Percentiles rank a stretch among this genome's conserved stretches.
These are phyloP conservation scores for Entomyzon cyanotis DNA, from an alignment of 2,113 vertebrate genomes.

Conservation along the genomic window DNA sequence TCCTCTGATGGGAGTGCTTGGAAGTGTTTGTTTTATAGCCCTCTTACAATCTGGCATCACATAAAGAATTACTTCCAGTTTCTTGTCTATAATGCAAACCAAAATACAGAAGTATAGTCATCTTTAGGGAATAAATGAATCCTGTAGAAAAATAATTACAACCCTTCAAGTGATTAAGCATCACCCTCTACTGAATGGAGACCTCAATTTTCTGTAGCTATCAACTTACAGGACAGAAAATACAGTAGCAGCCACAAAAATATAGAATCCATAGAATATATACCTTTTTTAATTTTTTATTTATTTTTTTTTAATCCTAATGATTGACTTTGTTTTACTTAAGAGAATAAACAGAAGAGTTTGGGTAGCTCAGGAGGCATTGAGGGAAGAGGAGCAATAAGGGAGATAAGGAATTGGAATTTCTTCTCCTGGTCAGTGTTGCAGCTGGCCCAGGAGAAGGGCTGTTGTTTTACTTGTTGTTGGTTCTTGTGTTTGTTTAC, in stretches of 20 bases:
- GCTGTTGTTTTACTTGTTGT: background rate
- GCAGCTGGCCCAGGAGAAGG: background rate
- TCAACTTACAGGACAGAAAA: background rate
- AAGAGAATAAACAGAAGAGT: background rate
- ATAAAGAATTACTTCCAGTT: background rate
- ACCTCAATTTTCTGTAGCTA: background rate
- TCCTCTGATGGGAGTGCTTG: background rate
- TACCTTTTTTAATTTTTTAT: background rate
- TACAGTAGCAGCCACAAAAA: background rate
- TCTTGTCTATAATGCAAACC: background rate
- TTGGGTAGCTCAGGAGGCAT: background rate
- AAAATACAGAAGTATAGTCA: background rate
- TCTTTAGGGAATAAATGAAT: background rate
- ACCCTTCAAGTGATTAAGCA: background rate
- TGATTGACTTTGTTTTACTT: background rate
- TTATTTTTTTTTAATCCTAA: too few species aligned
- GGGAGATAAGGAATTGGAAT: background rate
- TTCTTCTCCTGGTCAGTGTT: background rate
- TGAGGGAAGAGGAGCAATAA: background rate
- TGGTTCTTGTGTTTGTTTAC: background rate
- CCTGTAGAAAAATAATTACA: background rate
- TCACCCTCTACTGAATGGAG: background rate
- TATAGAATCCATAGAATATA: background rate
- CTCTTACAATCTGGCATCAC: background rate
- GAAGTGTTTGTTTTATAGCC: background rate